Evolutionary conservation across 2,888 invertebrate species (phyloP), one percentile per base, ranked within the genome.

Genomic region (Gibbula magus): DNA sequence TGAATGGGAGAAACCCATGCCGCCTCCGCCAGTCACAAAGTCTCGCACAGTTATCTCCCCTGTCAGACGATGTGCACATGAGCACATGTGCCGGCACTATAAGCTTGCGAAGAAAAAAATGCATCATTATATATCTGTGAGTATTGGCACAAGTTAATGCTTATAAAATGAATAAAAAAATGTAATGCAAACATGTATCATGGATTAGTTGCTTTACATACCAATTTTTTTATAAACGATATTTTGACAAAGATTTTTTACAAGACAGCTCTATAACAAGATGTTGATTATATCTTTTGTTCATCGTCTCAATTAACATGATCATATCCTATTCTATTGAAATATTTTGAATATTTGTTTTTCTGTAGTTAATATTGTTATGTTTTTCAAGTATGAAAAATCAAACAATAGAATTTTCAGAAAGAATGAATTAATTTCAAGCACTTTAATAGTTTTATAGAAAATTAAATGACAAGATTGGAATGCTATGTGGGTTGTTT

Each of bases 101-200:
- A 85, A 83, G 29, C 84, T 88, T n/a, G 86, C 87, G 53, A 87
- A 86, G 82, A 87, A 87, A 78, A 88, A 88, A 29, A 84, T 89
- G 80, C 89, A 89, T 53, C 86, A 86, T 25, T 89, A 88, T 75
- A 88, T 88, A 25, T 89, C 89, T 4, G 89, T 89, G 85, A 86
- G 88, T 88, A 80, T 35, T 25, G 2, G 16, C 20, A 29, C 10
- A 18, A 29, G 0, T 52, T n/a, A 13, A 20, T 32, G 67, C 18
- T 20, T 67, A 29, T 22, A 10, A 10, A 18, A 10, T 61, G 10
- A 61, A 13, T 61, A 18, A 61, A 13, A 10, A 18, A 20, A 8
- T 61, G 10, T 18, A 10, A 18, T 20, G 20, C 16, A 18, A 18
- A 61, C 66, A 13, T 52, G 16, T 18, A 13, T 52, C 10, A 10